phyloP scores from a whole-genome alignment of 2,113 vertebrate species.

The Macaca mulatta region DNA sequence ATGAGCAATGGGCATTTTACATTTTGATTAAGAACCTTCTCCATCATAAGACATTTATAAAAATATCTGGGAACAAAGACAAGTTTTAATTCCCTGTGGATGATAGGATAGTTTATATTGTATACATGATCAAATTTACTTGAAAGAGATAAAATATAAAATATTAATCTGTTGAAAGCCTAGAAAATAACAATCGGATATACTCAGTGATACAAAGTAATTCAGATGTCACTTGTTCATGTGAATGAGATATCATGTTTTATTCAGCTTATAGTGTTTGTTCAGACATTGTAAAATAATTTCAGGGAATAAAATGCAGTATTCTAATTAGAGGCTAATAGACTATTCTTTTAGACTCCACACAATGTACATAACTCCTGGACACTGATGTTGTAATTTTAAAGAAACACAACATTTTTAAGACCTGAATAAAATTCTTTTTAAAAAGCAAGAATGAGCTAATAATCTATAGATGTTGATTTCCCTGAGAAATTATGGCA shows the following conservation, averaged over 20 bases:
- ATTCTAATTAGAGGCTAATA: conserved; percentile 19
- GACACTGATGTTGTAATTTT: not conserved
- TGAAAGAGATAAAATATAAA: not conserved
- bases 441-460: not conserved
- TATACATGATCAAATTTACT: not conserved
- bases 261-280: conserved; percentile 29
- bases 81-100: not conserved
- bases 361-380: not conserved
- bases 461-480: not conserved
- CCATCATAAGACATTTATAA: conserved; percentile 44
- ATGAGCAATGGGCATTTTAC: conserved; percentile 51
- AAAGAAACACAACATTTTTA: not conserved
- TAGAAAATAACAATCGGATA: conserved; percentile 14
- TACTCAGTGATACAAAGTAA: not conserved
- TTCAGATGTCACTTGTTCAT: not conserved
- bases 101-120: conserved; percentile 18
- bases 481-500: not conserved
- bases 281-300: conserved; percentile 21
- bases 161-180: conserved; percentile 21
- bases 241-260: not conserved
- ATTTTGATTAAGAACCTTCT: conserved; percentile 65
- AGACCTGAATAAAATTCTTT: not conserved
- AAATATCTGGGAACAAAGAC: conserved; percentile 24
- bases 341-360: not conserved
- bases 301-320: conserved; percentile 11